Percentiles rank a stretch among this genome's conserved stretches.
Conservation (phyloP, 1,140 invertebrate genomes). For the Bombus confusus region DNA sequence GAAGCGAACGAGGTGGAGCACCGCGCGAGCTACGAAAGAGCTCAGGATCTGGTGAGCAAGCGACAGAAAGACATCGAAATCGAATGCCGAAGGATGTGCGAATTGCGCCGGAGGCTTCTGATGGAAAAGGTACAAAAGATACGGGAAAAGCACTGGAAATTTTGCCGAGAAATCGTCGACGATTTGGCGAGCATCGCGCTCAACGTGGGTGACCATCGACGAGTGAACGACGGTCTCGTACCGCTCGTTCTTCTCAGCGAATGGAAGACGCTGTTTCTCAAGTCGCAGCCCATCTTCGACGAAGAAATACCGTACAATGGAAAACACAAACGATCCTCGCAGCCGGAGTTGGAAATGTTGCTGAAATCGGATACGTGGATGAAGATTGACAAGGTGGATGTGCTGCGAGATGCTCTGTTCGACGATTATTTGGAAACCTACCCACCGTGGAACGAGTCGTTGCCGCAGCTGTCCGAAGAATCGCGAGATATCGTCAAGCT, state of each 20-base stretch:
- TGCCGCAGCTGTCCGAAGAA: constrained; percentile 67
- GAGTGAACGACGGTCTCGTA: constrained; percentile 74
- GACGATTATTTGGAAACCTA: constrained; percentile 73
- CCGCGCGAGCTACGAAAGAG: constrained; percentile 78
- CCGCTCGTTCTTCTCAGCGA: constrained; percentile 80
- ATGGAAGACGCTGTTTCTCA: constrained; percentile 83
- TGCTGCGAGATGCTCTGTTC: constrained; percentile 74
- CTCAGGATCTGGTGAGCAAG: constrained; percentile 78
- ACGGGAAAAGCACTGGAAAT: constrained; percentile 77
- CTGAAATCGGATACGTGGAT: neutral
- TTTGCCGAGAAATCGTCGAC: constrained; percentile 82
- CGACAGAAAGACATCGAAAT: constrained; percentile 81
- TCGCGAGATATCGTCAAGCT: constrained; percentile 75
- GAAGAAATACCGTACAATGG: constrained; percentile 59
- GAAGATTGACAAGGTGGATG: constrained; percentile 24
- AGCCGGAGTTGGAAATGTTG: constrained; percentile 21
- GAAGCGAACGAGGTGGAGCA: constrained; percentile 81
- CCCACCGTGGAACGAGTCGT: constrained; percentile 74
- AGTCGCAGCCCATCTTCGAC: constrained; percentile 82
- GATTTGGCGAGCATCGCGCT: constrained; percentile 83
- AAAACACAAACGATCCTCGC: neutral
- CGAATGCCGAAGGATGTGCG: constrained; percentile 81
- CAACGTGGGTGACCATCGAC: constrained; percentile 81
- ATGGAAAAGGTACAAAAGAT: constrained; percentile 77
- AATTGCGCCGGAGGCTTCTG: constrained; percentile 82